Conservation (phyloP, 2,113 vertebrate species). For the Dendrocopos noguchii region DNA sequence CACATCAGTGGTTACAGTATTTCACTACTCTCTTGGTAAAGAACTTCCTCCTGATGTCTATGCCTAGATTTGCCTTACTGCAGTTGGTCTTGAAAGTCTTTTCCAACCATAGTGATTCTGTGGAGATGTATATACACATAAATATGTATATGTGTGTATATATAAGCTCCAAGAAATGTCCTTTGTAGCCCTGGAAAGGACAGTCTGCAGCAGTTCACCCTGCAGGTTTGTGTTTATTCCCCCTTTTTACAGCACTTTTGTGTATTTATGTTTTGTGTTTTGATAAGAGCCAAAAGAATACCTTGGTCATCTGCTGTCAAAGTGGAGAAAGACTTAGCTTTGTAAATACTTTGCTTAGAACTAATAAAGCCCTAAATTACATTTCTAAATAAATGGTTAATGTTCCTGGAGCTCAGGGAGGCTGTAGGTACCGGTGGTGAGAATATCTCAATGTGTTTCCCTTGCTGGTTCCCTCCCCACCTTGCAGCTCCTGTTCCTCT, state of each 20-base stretch:
- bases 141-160: rapidly evolving
- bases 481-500: background rate
- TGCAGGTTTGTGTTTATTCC: background rate
- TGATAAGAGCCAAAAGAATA: background rate
- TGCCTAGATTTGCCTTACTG: no score
- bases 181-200: background rate
- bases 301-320: background rate
- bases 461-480: background rate
- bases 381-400: background rate
- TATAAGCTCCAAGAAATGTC: background rate
- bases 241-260: background rate
- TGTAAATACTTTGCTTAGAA: background rate
- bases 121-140: background rate
- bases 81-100: no score
- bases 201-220: background rate
- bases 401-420: background rate
- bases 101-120: no score
- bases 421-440: background rate
- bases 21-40: no score
- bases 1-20: no score
- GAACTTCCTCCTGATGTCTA: no score
- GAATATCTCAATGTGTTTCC: background rate
- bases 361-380: background rate
- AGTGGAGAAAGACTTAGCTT: background rate
- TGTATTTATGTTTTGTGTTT: background rate